Conservation (phyloP, 92 coral and sea anemone species). For the Parazoanthus swiftii region DNA sequence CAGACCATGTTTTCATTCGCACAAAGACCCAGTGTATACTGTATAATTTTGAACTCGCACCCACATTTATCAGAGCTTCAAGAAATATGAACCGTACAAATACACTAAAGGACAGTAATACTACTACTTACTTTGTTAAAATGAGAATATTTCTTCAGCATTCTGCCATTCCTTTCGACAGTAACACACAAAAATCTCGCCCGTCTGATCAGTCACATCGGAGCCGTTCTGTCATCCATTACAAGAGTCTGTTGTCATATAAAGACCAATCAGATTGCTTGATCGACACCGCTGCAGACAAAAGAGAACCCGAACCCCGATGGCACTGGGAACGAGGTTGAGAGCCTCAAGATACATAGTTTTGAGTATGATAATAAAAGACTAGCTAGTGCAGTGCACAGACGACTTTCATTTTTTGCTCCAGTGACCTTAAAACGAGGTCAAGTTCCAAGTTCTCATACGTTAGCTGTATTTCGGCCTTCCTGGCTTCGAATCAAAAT, state of each 20-base stretch:
- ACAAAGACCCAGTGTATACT: conserved; percentile 5
- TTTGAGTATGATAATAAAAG: no score
- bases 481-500: no score
- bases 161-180: not conserved
- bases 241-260: conserved; percentile 4
- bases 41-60: not conserved
- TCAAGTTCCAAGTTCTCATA: no score
- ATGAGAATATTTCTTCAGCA: not conserved
- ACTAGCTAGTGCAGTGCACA: no score
- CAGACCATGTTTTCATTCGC: not conserved
- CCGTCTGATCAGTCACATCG: not conserved
- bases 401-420: no score
- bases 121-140: not conserved
- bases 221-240: conserved; percentile 22
- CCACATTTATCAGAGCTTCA: not conserved
- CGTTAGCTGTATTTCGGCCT: no score
- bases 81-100: not conserved
- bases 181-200: not conserved
- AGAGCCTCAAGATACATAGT: no score
- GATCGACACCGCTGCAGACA: not conserved
- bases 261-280: conserved; percentile 20
- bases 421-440: no score
- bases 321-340: no score
- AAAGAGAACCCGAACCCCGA: not conserved
- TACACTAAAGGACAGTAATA: not conserved